Conservation (phyloP, 2,888 invertebrate species). For the Drosophila affinis region DNA sequence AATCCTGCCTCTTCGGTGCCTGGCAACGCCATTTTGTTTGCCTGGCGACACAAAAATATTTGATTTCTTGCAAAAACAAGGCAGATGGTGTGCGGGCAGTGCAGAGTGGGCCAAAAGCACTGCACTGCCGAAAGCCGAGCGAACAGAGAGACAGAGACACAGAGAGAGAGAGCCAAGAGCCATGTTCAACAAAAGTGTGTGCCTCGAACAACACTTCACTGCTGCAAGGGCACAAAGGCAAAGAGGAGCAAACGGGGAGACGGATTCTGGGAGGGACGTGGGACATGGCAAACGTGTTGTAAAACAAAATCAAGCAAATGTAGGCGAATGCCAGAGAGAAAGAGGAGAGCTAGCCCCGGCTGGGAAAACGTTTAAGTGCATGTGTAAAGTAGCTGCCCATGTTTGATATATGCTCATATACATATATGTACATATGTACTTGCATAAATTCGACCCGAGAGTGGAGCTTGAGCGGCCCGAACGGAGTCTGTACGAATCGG, state of each 20-base stretch:
- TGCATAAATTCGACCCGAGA: background rate
- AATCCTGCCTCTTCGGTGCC: slow-evolving; percentile 41
- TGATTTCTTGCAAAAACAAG: slow-evolving; percentile 76
- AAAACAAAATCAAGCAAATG: slow-evolving; percentile 68
- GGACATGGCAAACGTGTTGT: slow-evolving; percentile 63
- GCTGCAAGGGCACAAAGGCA: slow-evolving; percentile 63
- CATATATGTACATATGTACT: slow-evolving; percentile 1
- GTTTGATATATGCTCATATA: slow-evolving; percentile 9
- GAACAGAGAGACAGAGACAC: background rate
- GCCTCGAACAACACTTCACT: slow-evolving; percentile 74
- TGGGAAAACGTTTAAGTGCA: slow-evolving; percentile 71
- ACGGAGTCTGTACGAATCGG: background rate
- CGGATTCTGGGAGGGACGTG: slow-evolving; percentile 5
- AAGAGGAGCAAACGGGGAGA: slow-evolving; percentile 16
- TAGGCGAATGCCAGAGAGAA: slow-evolving; percentile 62
- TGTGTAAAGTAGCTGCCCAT: slow-evolving; percentile 68
- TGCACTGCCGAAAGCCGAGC: slow-evolving; percentile 26
- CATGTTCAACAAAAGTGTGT: slow-evolving; percentile 54
- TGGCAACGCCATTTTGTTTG: slow-evolving; percentile 78
- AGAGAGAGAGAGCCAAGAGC: slow-evolving; percentile 15
- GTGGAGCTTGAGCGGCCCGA: background rate
- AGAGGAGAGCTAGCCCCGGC: slow-evolving; percentile 43
- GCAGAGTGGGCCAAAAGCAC: slow-evolving; percentile 19
- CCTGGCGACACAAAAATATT: slow-evolving; percentile 77
- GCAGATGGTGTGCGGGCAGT: slow-evolving; percentile 45